phyloP scores from a whole-genome alignment of 2,797 vertebrate species.

The Cynopterus sphinx region DNA sequence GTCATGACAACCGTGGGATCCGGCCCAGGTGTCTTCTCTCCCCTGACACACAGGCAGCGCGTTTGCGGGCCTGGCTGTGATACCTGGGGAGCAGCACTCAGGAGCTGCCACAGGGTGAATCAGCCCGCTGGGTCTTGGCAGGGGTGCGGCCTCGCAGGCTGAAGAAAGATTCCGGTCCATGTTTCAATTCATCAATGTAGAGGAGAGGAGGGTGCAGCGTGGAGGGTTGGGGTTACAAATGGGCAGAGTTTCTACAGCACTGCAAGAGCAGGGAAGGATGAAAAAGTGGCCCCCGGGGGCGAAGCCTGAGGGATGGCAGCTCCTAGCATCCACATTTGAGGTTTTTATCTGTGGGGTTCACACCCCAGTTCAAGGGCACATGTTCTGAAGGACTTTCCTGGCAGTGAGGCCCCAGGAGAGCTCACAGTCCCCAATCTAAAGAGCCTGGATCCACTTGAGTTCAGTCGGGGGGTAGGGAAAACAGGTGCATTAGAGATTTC shows the following conservation, averaged over 20 bases:
- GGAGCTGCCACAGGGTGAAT: not conserved
- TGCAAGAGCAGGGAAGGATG: not conserved
- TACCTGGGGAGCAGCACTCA: conserved; percentile 20
- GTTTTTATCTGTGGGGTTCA: not conserved
- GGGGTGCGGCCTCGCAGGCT: not conserved
- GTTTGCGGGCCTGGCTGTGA: conserved; percentile 35
- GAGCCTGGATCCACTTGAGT: not conserved
- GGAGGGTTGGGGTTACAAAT: not conserved
- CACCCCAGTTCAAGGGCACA: not conserved
- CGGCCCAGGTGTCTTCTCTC: conserved; percentile 74
- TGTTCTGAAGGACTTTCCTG: not conserved
- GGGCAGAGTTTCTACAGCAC: not conserved
- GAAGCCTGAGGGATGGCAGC: not conserved
- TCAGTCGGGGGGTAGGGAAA: not conserved
- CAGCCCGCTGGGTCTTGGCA: conserved; percentile 21
- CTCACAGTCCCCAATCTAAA: not conserved
- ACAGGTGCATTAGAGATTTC: rapidly evolving
- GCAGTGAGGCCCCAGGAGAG: not conserved
- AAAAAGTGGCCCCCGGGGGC: not conserved
- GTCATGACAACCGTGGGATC: conserved; percentile 75
- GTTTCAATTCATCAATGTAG: not conserved
- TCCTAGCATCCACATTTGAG: not conserved
- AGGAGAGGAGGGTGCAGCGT: not conserved
- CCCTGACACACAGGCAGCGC: conserved; percentile 59
- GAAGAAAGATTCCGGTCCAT: not conserved